phyloP scores from a whole-genome alignment of 2,797 vertebrate species.

The Heterohyrax brucei region DNA sequence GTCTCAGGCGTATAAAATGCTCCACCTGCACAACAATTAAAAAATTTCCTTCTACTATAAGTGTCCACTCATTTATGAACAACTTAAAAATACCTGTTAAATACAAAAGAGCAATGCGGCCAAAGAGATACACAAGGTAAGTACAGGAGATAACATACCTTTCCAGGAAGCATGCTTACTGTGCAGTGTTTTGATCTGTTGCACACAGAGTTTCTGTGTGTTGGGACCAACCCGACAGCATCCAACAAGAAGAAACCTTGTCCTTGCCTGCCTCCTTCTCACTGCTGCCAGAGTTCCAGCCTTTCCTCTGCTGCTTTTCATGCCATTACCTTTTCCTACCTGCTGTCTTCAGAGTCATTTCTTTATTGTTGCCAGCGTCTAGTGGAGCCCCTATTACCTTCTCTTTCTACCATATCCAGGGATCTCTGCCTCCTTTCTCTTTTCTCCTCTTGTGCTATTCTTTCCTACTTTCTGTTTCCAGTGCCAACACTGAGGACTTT shows the following conservation, averaged over 20 bases:
- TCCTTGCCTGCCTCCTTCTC: background rate
- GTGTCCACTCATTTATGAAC: constrained; percentile 12
- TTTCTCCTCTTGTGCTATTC: background rate
- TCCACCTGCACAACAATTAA: constrained; percentile 93
- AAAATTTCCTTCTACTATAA: constrained; percentile 52
- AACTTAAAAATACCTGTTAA: constrained; percentile 38
- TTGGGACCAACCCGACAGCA: background rate
- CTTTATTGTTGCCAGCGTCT: background rate
- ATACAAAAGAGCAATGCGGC: background rate
- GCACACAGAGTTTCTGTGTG: background rate
- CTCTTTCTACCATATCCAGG: background rate
- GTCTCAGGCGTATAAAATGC: constrained; percentile 99
- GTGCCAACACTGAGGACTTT: background rate
- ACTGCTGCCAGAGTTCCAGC: background rate
- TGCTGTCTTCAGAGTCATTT: background rate
- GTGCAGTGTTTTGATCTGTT: background rate
- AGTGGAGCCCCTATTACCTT: background rate
- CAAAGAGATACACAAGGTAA: background rate
- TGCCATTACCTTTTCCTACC: background rate
- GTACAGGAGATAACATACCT: background rate
- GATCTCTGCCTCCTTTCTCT: background rate
- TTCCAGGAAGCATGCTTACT: background rate
- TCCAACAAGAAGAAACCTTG: background rate
- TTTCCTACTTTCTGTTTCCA: background rate
- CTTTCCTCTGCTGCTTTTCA: background rate